These are phyloP conservation scores for Eristalis arbustorum DNA, from an alignment of 2,888 invertebrate species.

Conservation along the genomic window DNA sequence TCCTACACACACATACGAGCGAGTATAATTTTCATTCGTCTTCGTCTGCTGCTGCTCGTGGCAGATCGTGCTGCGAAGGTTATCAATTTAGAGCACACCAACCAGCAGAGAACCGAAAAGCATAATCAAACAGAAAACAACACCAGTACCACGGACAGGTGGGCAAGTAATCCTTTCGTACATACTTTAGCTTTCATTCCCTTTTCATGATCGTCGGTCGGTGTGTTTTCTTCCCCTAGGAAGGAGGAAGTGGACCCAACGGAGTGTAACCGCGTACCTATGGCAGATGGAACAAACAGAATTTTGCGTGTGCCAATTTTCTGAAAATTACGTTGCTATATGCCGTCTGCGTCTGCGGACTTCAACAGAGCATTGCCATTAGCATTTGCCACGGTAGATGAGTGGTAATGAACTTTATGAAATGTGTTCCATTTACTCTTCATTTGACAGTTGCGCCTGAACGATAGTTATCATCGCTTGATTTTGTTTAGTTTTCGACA, in stretches of 20 bases:
- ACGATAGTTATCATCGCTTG: too few relatives aligned
- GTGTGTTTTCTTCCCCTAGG: slow-evolving; percentile 33
- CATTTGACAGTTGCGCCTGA: background rate
- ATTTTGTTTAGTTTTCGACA: too few relatives aligned
- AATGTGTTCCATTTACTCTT: background rate
- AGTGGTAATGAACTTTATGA: background rate
- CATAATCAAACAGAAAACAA: slow-evolving; percentile 9
- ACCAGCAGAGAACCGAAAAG: slow-evolving; percentile 12
- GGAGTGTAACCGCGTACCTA: slow-evolving; percentile 23
- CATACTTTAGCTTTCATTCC: slow-evolving; percentile 11
- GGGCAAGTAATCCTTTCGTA: slow-evolving; percentile 29
- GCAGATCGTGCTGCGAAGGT: background rate
- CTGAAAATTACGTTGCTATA: background rate
- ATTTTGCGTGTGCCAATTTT: slow-evolving; percentile 31
- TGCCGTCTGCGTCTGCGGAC: background rate
- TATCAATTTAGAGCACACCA: slow-evolving; percentile 32
- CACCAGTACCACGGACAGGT: slow-evolving; percentile 38
- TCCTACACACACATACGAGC: too few relatives aligned
- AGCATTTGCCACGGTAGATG: background rate
- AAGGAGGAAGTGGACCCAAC: slow-evolving; percentile 49
- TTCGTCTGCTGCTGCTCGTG: background rate
- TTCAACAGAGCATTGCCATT: background rate
- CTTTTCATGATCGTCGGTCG: slow-evolving; percentile 10
- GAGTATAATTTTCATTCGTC: slow-evolving; percentile 5
- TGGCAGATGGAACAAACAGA: background rate